Percentiles rank a stretch among this genome's conserved stretches.
These are phyloP conservation scores for Rynchops niger DNA, from an alignment of 2,113 vertebrate species.

Conservation along the genomic window DNA sequence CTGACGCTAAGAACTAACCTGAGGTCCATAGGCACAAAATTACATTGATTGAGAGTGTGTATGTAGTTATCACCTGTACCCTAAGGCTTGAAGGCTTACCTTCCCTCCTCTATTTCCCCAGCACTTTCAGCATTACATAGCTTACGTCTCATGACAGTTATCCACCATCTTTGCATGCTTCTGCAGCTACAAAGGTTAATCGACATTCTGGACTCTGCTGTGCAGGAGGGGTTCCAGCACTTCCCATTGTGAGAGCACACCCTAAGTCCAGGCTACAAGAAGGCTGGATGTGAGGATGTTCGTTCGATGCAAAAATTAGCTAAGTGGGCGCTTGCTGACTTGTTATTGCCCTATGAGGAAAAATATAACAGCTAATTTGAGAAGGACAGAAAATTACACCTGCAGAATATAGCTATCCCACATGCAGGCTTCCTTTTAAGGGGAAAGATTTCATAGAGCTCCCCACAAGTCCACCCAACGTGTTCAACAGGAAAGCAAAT, in stretches of 20 bases:
- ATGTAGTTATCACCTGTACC: neutral
- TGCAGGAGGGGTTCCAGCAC: neutral
- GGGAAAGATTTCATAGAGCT: neutral
- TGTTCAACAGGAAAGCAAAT: neutral
- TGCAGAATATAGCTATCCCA: neutral
- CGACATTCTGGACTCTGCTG: neutral
- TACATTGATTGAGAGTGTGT: neutral
- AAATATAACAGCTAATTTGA: neutral
- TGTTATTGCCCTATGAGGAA: neutral
- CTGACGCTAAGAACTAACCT: neutral
- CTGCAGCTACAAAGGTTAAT: neutral
- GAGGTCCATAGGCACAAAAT: neutral
- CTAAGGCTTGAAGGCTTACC: neutral
- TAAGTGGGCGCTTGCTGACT: neutral
- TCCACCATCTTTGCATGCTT: neutral
- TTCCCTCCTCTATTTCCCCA: neutral
- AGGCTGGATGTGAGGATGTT: neutral
- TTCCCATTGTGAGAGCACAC: neutral
- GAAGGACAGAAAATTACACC: neutral
- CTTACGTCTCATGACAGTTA: neutral
- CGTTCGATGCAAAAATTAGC: neutral
- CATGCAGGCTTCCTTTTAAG: neutral
- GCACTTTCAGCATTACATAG: neutral
- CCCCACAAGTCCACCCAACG: neutral
- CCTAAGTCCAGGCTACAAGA: neutral